Evolutionary conservation across 2,113 vertebrate genomes (phyloP), one percentile per base, ranked within the genome.

Genomic region (Archilochus colubris): DNA sequence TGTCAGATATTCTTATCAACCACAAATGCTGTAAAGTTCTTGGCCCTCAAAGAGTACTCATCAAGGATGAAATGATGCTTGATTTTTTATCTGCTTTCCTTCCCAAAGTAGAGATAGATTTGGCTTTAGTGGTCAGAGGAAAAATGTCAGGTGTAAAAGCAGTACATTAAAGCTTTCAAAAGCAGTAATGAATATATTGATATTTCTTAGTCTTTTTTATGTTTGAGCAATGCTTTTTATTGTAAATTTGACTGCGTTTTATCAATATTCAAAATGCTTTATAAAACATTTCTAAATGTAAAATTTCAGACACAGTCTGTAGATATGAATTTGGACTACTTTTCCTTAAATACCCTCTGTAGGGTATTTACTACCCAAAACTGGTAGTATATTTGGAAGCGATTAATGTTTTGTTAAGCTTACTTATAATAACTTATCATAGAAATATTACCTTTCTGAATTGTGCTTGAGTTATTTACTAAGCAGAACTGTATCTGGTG

Each of bases 391-490:
- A 31, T 84, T 86, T 58, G 51, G 8, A 53, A 91, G 23, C 58
- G 57, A 30, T 69, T 91, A 61, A 24, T 27, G 31, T 21, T 82
- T 83, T 84, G 18, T 48, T 40, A 61, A 46, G 17, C 15, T 87
- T 23, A 46, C 50, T 80, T 91, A 57, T 53, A 78, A 61, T 63
- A 76, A 27, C 91, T 91, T 85, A 3, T 24, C 10, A 20, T 43
- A 77, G 50, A 87, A 91, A 59, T 55, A 28, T 77, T 79, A 79
- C 62, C 67, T 93, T 62, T 18, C 33, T 66, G 48, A 79, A 59
- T 21, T 63, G 25, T 18, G 40, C 27, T 55, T 28, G 30, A 69
- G 63, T 64, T 85, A 82, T 44, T 82, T 82, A 55, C 24, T 73
- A 50, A 66, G n/a, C 1, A 1, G 2, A 43, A 63, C 4, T 31